Conservation (phyloP, 2,888 invertebrate genomes). For the Eupithecia vulgata region DNA sequence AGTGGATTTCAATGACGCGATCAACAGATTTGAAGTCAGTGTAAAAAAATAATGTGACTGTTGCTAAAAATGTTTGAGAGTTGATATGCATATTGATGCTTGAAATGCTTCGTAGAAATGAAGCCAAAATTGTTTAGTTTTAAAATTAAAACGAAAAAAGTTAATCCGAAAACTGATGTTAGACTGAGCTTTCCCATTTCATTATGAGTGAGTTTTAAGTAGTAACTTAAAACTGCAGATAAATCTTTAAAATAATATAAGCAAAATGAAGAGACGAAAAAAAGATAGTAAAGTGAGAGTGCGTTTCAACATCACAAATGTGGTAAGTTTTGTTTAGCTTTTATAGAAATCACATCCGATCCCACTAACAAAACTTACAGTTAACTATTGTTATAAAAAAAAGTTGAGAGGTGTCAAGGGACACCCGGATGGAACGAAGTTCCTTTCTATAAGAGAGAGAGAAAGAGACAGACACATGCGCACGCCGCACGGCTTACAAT, state of each 20-base stretch:
- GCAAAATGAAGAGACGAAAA: constrained; percentile 71
- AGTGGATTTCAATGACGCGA: constrained; percentile 31
- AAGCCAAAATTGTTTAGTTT: no score
- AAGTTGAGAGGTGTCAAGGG: no score
- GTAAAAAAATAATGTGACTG: not conserved
- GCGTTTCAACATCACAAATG: constrained; percentile 66
- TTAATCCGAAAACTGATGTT: not conserved
- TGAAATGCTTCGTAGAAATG: no score
- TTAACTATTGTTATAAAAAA: no score
- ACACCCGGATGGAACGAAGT: no score
- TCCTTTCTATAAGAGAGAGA: no score
- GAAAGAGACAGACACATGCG: no score
- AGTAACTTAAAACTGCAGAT: no score
- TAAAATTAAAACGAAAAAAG: not conserved
- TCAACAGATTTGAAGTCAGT: constrained; percentile 11
- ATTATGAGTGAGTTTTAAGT: not conserved
- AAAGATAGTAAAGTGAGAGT: constrained; percentile 67
- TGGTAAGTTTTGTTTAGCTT: constrained; percentile 56
- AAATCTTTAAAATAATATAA: constrained; percentile 24
- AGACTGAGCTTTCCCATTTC: not conserved
- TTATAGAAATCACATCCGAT: not conserved
- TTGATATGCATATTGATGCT: no score
- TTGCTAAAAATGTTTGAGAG: not conserved
- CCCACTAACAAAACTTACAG: no score
- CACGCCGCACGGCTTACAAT: no score